Base-by-base conservation (phyloP, 1,140 invertebrate genomes). In the Vanessa tameamea region DNA sequence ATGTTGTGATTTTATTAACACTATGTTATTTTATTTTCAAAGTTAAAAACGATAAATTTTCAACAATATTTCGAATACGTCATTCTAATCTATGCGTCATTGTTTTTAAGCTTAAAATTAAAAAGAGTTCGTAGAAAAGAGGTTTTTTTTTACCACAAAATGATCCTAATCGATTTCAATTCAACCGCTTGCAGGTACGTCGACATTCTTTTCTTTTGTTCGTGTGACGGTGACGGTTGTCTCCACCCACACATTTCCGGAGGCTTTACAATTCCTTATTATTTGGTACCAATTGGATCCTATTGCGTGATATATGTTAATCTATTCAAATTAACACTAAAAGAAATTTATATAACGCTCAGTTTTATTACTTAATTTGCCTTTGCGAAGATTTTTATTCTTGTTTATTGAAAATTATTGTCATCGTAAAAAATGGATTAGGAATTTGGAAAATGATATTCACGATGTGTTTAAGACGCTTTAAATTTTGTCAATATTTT, bases 201-300 rank as follows among this genome's bases (percentile, higher is more conserved):
- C 82, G 80, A 82, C 87, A 87, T 87, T 87, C 85, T 78, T 77
- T 74, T 61, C 76, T 77, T 85, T 86, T 88, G 87, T 86, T 81
- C 70, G 74, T 57, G 71, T 47, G 73, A 59, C 68, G 50, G 64
- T 66, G 66, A 65, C 61, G 75, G 26, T 78, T 76, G 77, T 75
- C 75, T 67, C 77, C 77, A 61, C 87, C 87, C 80, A 89, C 87
- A 76, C 83, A 76, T 75, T 84, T 87, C 86, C 87, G 87, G 87
- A 78, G 79, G 73, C 76, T 63, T 71, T 77, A 81, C 74, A 78
- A 76, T 73, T 73, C 70, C 51, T 65, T 59, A 65, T 51, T 69
- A 72, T 64, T 77, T 23, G 63, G 55, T 20, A 50, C 67, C 55
- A 20, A 73, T 76, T 76, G 68, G 66, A 65, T 71, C 53, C 55